phyloP scores from a whole-genome alignment of 2,797 vertebrate species.

The Dromococcyx pavoninus region DNA sequence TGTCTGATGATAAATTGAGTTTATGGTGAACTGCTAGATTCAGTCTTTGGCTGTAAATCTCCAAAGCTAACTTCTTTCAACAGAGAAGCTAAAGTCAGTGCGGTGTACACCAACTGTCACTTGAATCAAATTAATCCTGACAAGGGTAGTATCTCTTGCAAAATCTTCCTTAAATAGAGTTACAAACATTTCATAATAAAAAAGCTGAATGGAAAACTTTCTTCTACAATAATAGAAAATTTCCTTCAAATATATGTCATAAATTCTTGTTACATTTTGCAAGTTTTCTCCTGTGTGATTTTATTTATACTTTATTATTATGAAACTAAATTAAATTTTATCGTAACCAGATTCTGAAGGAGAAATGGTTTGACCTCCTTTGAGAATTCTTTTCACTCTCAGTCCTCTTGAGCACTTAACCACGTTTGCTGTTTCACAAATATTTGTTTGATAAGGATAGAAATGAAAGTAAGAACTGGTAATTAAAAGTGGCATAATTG shows the following conservation, averaged over 20 bases:
- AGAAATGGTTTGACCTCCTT: not conserved
- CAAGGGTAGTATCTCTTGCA: constrained; percentile 69
- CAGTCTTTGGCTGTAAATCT: constrained; percentile 81
- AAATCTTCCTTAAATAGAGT: constrained; percentile 77
- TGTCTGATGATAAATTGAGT: constrained; percentile 83
- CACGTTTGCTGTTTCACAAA: not conserved
- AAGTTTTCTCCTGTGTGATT: not conserved
- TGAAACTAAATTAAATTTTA: constrained; percentile 38
- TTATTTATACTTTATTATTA: constrained; percentile 10
- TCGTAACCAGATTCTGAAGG: not conserved
- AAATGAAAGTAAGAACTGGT: not conserved
- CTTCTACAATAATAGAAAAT: not conserved
- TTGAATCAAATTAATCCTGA: constrained; percentile 83
- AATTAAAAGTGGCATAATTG: not conserved
- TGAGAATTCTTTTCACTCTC: not conserved
- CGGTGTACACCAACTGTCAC: constrained; percentile 73
- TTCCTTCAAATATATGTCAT: not conserved
- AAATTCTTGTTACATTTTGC: not conserved
- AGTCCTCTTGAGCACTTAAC: not conserved
- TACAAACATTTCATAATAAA: constrained; percentile 68
- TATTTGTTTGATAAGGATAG: not conserved
- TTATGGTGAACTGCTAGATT: constrained; percentile 81
- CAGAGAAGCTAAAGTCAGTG: constrained; percentile 58
- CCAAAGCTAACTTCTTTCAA: constrained; percentile 76
- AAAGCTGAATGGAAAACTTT: not conserved